These are phyloP conservation scores for Callocephalon fimbriatum DNA, from an alignment of 2,113 vertebrate genomes.

Conservation along the genomic window DNA sequence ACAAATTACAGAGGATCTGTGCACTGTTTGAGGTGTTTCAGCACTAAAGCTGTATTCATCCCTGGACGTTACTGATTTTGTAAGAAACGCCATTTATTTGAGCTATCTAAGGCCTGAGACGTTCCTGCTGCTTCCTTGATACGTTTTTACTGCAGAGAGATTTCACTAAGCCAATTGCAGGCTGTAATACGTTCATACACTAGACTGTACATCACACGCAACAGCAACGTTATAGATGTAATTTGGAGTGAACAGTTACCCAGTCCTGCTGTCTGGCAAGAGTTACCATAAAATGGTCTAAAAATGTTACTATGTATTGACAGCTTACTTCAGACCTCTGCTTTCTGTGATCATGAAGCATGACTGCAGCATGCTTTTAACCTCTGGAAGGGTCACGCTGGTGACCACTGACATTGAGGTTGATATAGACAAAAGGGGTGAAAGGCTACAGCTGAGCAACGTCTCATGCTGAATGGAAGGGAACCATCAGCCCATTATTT, in stretches of 20 bases:
- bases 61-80: neutral
- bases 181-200: neutral
- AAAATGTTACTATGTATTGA: neutral
- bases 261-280: neutral
- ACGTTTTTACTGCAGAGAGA: neutral
- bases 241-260: neutral
- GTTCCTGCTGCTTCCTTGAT: neutral
- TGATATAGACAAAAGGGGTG: rapidly evolving
- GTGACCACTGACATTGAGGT: too few species aligned
- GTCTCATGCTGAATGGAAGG: rapidly evolving
- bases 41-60: neutral
- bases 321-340: neutral
- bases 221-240: neutral
- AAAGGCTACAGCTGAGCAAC: neutral
- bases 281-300: neutral
- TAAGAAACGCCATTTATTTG: neutral
- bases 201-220: neutral
- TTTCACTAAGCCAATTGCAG: neutral
- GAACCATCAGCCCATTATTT: neutral
- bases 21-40: neutral
- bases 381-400: neutral
- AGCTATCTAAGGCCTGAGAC: neutral
- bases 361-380: neutral
- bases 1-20: neutral
- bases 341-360: neutral